Conservation (phyloP, 53 echinoderm and acorn worm genomes). For the Holothuria scabra region DNA sequence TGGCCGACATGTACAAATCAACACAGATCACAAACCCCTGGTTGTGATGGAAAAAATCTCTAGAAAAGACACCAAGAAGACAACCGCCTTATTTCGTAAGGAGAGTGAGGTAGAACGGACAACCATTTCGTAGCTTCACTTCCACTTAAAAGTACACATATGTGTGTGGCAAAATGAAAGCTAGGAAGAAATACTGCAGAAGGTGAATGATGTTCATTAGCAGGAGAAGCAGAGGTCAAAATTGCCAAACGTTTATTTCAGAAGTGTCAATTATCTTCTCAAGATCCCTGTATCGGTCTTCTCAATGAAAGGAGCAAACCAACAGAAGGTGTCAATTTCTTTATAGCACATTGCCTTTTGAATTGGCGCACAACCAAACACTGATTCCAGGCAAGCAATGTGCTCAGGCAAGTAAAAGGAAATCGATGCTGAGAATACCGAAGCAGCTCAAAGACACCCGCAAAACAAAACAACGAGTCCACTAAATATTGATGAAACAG, state of each 20-base stretch:
- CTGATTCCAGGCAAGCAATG: background rate
- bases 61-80: slow-evolving; percentile 38
- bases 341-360: slow-evolving; percentile 60
- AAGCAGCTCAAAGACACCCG: background rate
- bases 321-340: slow-evolving; percentile 46
- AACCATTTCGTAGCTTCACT: background rate
- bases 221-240: slow-evolving; percentile 68
- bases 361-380: slow-evolving; percentile 49
- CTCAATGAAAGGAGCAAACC: slow-evolving; percentile 52
- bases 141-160: slow-evolving; percentile 8
- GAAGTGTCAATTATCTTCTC: slow-evolving; percentile 44
- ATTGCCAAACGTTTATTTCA: slow-evolving; percentile 60
- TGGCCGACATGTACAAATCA: slow-evolving; percentile 40
- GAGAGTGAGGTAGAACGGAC: background rate
- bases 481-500: slow-evolving; percentile 59
- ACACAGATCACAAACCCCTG: slow-evolving; percentile 66
- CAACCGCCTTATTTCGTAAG: slow-evolving; percentile 19
- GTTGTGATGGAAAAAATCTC: background rate
- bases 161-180: slow-evolving; percentile 4
- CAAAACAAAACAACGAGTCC: slow-evolving; percentile 7
- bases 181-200: slow-evolving; percentile 51
- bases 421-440: too few species aligned
- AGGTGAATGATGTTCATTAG: slow-evolving; percentile 40
- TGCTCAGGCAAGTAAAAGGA: background rate
- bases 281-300: slow-evolving; percentile 49